Evolutionary conservation across 2,113 vertebrate species (phyloP).

Genomic region (Bothrops jararaca): DNA sequence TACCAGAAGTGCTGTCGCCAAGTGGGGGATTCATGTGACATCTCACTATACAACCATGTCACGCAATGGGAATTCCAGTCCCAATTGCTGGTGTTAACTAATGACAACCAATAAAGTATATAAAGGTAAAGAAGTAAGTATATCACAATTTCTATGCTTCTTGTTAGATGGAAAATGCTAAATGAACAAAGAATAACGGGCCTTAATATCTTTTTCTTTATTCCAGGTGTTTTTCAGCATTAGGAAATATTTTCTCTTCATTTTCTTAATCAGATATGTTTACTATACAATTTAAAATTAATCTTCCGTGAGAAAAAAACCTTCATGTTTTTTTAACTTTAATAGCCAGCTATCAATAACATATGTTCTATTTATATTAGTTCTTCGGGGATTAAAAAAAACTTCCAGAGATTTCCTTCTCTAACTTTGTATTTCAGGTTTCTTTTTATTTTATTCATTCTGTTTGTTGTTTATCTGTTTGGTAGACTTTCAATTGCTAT

Average conservation of each 20-base stretch:
- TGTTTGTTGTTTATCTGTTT: constrained; percentile 29
- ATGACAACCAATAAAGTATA: not conserved
- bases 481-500: constrained; percentile 26
- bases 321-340: constrained; percentile 19
- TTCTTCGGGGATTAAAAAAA: not conserved
- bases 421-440: constrained; percentile 25
- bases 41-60: not conserved
- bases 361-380: not conserved
- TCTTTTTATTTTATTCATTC: constrained; percentile 14
- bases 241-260: not conserved
- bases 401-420: not conserved
- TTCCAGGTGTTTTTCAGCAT: not conserved
- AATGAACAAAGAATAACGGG: not conserved
- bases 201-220: constrained; percentile 13
- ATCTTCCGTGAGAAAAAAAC: not conserved
- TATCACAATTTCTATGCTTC: not conserved
- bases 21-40: not conserved
- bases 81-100: not conserved
- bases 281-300: not conserved
- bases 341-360: constrained; percentile 47
- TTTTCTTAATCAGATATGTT: not conserved
- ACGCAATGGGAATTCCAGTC: not conserved
- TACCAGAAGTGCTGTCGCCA: not conserved
- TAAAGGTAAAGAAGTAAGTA: not conserved
- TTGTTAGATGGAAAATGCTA: not conserved